Conservation (phyloP, 2,113 vertebrate species). For the Corythoichthys haematopterus region DNA sequence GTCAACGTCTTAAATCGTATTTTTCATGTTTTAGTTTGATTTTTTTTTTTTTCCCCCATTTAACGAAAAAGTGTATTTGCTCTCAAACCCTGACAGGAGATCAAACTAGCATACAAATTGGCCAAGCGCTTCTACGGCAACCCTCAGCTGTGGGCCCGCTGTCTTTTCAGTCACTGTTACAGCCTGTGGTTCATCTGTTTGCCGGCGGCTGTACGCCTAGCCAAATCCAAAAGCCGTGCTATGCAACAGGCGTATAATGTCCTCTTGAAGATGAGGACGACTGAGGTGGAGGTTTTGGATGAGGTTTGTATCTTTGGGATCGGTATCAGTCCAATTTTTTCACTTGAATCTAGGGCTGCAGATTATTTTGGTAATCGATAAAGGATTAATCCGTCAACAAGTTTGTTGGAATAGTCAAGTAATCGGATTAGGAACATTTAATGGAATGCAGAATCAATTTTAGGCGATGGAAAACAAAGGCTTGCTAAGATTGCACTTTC, state of each 20-base stretch:
- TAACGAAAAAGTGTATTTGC: background rate
- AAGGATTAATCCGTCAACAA: no score
- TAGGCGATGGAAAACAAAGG: no score
- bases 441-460: no score
- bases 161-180: slow-evolving; percentile 92
- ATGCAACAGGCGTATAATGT: slow-evolving; percentile 91
- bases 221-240: slow-evolving; percentile 82
- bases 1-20: no score
- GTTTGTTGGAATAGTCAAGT: no score
- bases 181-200: slow-evolving; percentile 98
- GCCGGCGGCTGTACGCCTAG: slow-evolving; percentile 81
- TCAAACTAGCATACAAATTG: slow-evolving; percentile 91
- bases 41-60: background rate
- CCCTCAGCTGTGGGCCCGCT: slow-evolving; percentile 88
- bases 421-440: no score
- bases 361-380: no score
- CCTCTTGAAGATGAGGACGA: slow-evolving; percentile 89
- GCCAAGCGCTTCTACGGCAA: slow-evolving; percentile 83
- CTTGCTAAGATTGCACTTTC: no score
- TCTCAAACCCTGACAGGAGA: slow-evolving; percentile 76
- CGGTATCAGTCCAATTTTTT: no score
- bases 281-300: slow-evolving; percentile 88
- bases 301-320: slow-evolving; percentile 70
- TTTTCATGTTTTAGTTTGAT: no score
- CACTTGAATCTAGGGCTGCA: no score